phyloP scores from a whole-genome alignment of 2,888 invertebrate genomes.

The Pristionchus fissidentatus region DNA sequence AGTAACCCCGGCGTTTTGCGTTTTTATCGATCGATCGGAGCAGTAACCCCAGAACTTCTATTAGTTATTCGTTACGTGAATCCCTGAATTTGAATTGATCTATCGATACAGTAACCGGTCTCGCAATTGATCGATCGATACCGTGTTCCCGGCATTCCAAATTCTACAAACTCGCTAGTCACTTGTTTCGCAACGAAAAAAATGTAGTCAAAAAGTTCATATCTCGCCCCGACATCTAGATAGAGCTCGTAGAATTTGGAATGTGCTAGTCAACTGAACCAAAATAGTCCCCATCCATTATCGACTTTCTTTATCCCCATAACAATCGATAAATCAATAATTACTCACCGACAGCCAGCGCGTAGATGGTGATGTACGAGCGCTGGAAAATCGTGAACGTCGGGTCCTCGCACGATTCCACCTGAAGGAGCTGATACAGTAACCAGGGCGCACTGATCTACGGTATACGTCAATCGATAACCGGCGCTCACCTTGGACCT shows the following conservation, averaged over 20 bases:
- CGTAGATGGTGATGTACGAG: constrained; percentile 78
- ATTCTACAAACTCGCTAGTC: not conserved
- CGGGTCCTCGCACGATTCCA: constrained; percentile 68
- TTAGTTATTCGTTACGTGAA: not conserved
- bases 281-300: no score
- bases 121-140: not conserved
- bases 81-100: no score
- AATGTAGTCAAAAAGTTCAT: not conserved
- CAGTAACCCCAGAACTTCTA: not conserved
- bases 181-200: not conserved
- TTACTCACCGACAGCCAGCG: constrained; percentile 77
- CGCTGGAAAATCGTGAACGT: constrained; percentile 77
- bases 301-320: no score
- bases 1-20: not conserved
- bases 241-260: not conserved
- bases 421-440: not conserved
- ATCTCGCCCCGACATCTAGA: constrained; percentile 11
- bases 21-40: not conserved
- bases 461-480: constrained; percentile 75
- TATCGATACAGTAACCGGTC: not conserved
- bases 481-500: constrained; percentile 73
- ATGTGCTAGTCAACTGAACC: not conserved
- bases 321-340: constrained; percentile 1
- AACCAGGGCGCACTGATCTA: constrained; percentile 61
- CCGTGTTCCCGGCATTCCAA: not conserved